Conservation (phyloP, 1,140 invertebrate genomes). For the Saxidomus purpurata region DNA sequence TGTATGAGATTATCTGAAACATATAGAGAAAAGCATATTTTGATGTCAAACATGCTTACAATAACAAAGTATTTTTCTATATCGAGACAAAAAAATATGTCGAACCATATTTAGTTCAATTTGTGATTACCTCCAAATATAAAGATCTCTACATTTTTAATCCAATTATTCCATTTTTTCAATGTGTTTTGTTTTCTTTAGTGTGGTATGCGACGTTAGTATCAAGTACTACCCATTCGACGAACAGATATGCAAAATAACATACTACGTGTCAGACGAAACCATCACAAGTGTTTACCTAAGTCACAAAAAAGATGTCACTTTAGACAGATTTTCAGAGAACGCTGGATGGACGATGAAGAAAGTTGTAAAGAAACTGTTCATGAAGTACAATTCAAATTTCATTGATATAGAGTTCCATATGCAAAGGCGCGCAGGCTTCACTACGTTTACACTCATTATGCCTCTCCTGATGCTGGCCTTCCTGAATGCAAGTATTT, state of each 20-base stretch:
- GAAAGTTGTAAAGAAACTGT: not conserved
- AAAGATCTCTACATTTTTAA: too few species aligned
- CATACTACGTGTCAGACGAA: constrained; percentile 44
- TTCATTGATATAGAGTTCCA: constrained; percentile 16
- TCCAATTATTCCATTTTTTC: too few species aligned
- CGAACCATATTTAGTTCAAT: too few species aligned
- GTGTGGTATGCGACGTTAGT: constrained; percentile 48
- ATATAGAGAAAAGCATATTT: too few species aligned
- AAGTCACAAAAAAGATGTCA: not conserved
- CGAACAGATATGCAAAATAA: constrained; percentile 38
- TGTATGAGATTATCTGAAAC: too few species aligned
- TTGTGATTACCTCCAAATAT: too few species aligned
- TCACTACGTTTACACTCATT: constrained; percentile 41
- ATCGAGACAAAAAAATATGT: too few species aligned
- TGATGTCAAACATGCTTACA: too few species aligned
- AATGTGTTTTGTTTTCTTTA: too few species aligned
- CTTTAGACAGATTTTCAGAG: not conserved
- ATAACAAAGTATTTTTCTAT: too few species aligned
- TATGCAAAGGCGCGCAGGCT: constrained; percentile 8
- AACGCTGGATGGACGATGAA: constrained; percentile 36
- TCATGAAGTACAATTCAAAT: not conserved
- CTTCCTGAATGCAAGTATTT: constrained; percentile 43
- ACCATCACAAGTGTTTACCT: not conserved
- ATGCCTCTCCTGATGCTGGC: constrained; percentile 43
- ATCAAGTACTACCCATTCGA: constrained; percentile 62